Evolutionary conservation across 64 coral and sea anemone genomes (phyloP), one percentile per base, ranked within the genome.

Genomic region (Montipora foliosa): DNA sequence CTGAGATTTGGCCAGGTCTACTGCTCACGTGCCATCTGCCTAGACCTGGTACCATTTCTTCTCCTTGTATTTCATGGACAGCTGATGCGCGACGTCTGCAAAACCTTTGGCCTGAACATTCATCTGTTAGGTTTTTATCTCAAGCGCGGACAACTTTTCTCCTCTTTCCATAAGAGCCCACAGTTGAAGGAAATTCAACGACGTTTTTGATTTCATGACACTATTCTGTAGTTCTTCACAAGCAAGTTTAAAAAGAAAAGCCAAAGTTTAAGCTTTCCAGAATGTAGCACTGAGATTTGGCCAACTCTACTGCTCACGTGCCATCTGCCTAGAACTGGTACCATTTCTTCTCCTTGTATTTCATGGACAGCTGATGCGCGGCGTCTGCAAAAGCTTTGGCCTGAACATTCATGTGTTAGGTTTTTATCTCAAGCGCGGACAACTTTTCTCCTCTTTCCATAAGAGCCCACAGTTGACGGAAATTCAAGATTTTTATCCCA

Each of bases 311-410:
- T 11, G 62, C 17, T n/a, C 50, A 44, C 57, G 20, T 44, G 49
- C 6, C 70, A 67, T 21, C 3, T 16, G 21, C 17, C 9, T 95
- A 99, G 47, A 96, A 81, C 58, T 99, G 98, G 10, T 99, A 99
- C 95, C 95, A 99, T 47, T 99, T 99, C 55, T 99, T 99, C n/a
- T 99, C 98, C 55, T 99, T 99, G 49, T 89, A 94, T 79, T 99
- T 96, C 13, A 94, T 92, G n/a, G 90, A 81, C 48, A 99, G 52
- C 60, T 94, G 89, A 62, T 92, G 92, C 6, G 92, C 90, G 5
- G 89, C 87, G 15, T 94, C 92, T 37, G 92, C 67, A 62, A 96
- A 99, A 0, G 83, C 58, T 47, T 99, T 89, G 2, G 98, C 94
- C 45, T 57, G 62, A 15, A 94, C 47, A 55, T 92, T 70, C 95